phyloP scores from a whole-genome alignment of 2,888 invertebrate species.

The Pegoplata infirma region DNA sequence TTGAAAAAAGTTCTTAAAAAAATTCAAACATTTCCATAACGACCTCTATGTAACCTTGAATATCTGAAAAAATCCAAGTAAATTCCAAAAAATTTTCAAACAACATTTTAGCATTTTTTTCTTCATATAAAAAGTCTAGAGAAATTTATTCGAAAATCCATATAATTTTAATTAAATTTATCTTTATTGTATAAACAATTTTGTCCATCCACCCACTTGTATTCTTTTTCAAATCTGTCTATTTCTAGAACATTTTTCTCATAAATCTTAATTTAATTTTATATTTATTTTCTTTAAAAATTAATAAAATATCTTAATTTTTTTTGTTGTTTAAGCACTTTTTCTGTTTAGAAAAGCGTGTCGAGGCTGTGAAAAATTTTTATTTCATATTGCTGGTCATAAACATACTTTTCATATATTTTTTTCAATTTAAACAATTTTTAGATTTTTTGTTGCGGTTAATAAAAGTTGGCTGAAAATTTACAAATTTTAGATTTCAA shows the following conservation, averaged over 20 bases:
- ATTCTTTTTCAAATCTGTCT: background rate
- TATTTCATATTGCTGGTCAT: background rate
- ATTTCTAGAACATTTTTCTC: background rate
- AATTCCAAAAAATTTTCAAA: slow-evolving; percentile 1
- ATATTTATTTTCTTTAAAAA: background rate
- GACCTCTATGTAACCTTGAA: slow-evolving; percentile 67
- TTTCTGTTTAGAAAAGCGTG: background rate
- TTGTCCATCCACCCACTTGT: background rate
- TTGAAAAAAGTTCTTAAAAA: no score
- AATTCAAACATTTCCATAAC: slow-evolving; percentile 18
- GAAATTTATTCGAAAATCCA: background rate
- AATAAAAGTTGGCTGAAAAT: no score
- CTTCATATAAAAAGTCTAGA: background rate
- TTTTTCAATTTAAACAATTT: background rate
- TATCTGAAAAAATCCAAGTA: background rate
- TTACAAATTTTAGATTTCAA: no score
- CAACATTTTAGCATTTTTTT: no score
- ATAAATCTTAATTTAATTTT: background rate
- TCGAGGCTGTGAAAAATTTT: slow-evolving; percentile 13
- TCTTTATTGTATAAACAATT: background rate
- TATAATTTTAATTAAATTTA: background rate
- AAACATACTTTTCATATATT: background rate
- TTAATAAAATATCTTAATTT: background rate
- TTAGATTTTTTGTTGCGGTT: background rate
- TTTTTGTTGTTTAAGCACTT: no score